Percentiles rank a stretch among this genome's conserved stretches.
Evolutionary conservation across 2,797 vertebrate species (phyloP).

Genomic region (Philypnodon macrostomus): DNA sequence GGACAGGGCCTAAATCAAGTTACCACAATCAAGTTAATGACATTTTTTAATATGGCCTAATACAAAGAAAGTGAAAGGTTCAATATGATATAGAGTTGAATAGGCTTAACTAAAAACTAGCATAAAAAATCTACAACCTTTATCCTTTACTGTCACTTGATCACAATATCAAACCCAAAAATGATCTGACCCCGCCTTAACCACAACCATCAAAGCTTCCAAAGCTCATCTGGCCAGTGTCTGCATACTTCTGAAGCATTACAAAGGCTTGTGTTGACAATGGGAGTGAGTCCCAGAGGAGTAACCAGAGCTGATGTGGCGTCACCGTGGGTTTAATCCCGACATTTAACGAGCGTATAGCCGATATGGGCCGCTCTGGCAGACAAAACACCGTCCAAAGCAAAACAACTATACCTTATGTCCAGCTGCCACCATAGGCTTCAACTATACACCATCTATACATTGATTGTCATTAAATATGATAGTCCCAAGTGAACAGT

Average conservation of each 20-base stretch:
- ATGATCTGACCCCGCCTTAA: too few species aligned
- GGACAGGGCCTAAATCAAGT: too few species aligned
- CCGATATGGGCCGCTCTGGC: constrained; percentile 71
- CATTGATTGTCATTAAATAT: constrained; percentile 60
- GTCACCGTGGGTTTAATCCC: constrained; percentile 66
- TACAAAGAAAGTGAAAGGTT: too few species aligned
- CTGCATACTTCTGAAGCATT: constrained; percentile 64
- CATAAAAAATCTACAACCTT: too few species aligned
- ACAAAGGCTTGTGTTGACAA: constrained; percentile 64
- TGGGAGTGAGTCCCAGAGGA: constrained; percentile 73
- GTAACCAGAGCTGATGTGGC: constrained; percentile 69
- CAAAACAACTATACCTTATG: constrained; percentile 3
- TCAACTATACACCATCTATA: too few species aligned
- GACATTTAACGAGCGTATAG: constrained; percentile 73
- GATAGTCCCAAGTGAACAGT: constrained; percentile 41
- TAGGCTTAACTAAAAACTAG: too few species aligned
- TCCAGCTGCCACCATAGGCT: too few species aligned
- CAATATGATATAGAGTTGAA: too few species aligned
- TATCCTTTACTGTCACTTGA: too few species aligned
- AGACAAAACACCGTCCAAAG: constrained; percentile 67
- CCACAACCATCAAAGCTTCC: not conserved
- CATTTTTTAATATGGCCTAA: too few species aligned
- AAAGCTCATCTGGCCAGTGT: constrained; percentile 45
- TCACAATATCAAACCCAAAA: not conserved
- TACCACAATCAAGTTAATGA: too few species aligned